Percentiles rank a stretch among this genome's conserved stretches.
Evolutionary conservation across 2,113 vertebrate genomes (phyloP).

Genomic region (Catharus minimus): DNA sequence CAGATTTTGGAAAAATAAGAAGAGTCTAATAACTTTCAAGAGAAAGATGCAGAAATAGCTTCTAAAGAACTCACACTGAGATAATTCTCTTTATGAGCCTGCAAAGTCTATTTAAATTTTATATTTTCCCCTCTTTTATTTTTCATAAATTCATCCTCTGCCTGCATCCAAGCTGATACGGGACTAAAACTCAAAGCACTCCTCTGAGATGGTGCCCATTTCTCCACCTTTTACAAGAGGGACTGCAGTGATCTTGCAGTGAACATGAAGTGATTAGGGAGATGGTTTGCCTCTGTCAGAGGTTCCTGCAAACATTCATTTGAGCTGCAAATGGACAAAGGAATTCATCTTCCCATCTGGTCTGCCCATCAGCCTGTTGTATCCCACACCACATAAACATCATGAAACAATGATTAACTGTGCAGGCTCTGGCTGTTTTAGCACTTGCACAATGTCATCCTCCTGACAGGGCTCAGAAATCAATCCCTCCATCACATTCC

Average conservation of each 20-base stretch:
- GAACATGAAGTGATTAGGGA: background rate
- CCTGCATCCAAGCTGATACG: background rate
- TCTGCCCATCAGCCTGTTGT: background rate
- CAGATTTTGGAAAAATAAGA: slow-evolving; percentile 5
- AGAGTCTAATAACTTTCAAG: background rate
- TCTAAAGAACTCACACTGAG: slow-evolving; percentile 1
- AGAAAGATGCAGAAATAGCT: slow-evolving; percentile 1
- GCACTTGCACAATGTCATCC: background rate
- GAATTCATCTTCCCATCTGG: background rate
- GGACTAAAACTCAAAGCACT: background rate
- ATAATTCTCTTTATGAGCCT: background rate
- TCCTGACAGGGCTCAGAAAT: background rate
- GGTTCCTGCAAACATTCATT: background rate
- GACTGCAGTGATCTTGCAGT: background rate
- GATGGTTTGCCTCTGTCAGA: background rate
- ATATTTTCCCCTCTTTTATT: background rate
- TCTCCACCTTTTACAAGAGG: background rate
- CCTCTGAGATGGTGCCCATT: background rate
- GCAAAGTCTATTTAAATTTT: slow-evolving; percentile 27
- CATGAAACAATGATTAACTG: background rate
- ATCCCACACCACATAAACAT: background rate
- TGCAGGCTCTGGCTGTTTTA: background rate
- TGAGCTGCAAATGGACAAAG: background rate
- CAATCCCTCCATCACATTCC: background rate
- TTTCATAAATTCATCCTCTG: slow-evolving; percentile 26